Conservation (phyloP, 2,888 invertebrate species). For the Notodonta ziczac region DNA sequence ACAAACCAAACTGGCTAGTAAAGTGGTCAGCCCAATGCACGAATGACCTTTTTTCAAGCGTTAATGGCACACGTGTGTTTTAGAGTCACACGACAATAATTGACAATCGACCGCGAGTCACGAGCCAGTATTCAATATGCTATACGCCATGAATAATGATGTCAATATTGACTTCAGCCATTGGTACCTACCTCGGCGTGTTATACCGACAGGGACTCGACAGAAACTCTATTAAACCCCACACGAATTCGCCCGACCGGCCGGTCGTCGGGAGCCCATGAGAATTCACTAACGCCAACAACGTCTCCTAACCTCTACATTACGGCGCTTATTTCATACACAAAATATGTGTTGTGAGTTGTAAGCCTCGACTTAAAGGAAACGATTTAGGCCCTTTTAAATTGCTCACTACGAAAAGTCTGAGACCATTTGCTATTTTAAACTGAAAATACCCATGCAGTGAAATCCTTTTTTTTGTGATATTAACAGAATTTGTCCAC, state of each 20-base stretch:
- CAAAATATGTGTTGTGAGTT: too few relatives aligned
- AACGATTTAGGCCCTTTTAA: too few relatives aligned
- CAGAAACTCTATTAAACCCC: constrained; percentile 5
- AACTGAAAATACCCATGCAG: too few relatives aligned
- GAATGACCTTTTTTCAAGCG: constrained; percentile 68
- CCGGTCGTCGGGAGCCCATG: background rate
- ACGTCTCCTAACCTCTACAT: too few relatives aligned
- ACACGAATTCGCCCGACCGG: constrained; percentile 9
- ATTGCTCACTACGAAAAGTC: too few relatives aligned
- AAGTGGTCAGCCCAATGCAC: constrained; percentile 60
- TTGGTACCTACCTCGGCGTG: constrained; percentile 14
- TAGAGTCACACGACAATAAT: constrained; percentile 70
- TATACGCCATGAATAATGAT: constrained; percentile 71
- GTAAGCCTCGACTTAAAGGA: too few relatives aligned
- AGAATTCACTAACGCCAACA: background rate
- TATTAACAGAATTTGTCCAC: too few relatives aligned
- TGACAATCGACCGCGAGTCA: constrained; percentile 77
- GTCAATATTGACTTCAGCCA: constrained; percentile 45
- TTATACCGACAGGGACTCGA: constrained; percentile 12
- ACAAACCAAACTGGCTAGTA: constrained; percentile 35
- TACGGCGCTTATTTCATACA: too few relatives aligned
- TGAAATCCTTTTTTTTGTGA: too few relatives aligned
- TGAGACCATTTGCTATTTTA: too few relatives aligned
- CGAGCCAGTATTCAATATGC: constrained; percentile 62
- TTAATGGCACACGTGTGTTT: constrained; percentile 69